Evolutionary conservation across 1,140 invertebrate genomes (phyloP), one percentile per base, ranked within the genome.

Genomic region (Sycophaga agraensis): DNA sequence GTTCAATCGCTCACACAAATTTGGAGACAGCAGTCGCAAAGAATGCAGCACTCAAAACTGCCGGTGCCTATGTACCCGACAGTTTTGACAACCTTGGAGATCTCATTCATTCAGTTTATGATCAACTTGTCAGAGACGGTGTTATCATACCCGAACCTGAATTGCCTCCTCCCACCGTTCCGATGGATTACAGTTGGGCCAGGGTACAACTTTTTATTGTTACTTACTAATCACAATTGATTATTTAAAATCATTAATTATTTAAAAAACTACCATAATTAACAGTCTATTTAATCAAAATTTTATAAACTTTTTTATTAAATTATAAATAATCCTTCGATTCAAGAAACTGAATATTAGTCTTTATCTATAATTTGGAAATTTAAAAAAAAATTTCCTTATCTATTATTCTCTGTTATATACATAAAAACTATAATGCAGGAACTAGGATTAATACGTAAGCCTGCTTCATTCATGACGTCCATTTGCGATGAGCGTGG

Each of bases 101-200:
- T 63, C 75, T 87, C 0, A 89, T 98, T 55, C 84, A 87, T 21
- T 81, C 87, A 71, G 86, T 90, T 64, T 98, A 97, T 80, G 81
- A 88, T 37, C 84, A 88, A 43, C 81, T 99, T 28, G 93, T 99
- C 0, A 82, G 85, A 21, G 84, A 89, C 45, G 94, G 94, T 28
- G 84, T 85, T 0, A 94, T 99, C 68, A 85, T 93, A 11, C 93
- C 93, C 0, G 86, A 88, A 69, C 88, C 92, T 31, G 98, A 99
- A 83, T 85, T 95, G 28, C 93, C 97, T 17, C 97, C 98, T 35
- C 98, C 98, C 14, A 98, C 97, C 43, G 97, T 99, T 24, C 97
- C 97, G 1, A 99, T 99, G 97, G 97, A 99, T 77, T 99, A 97
- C 79, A 93, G 89, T 59, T 99, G 97, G 97, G 97, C 97, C 4